Evolutionary conservation across 2,113 vertebrate genomes (phyloP).

Genomic region (Erythrocebus patas): DNA sequence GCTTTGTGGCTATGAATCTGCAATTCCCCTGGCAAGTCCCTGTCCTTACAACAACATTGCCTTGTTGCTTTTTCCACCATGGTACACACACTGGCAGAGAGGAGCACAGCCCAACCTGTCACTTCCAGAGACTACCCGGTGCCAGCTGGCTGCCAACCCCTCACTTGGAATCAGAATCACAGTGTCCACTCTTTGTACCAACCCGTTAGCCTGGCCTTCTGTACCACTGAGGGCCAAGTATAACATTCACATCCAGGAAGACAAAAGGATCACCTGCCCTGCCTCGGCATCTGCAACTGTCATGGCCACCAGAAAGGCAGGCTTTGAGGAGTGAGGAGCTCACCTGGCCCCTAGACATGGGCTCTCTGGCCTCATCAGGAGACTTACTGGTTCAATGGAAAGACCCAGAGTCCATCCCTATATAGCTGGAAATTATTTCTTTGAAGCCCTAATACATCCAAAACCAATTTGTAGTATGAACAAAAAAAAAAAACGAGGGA

Average conservation of each 20-base stretch:
- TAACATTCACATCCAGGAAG: background rate
- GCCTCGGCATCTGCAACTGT: background rate
- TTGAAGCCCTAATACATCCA: background rate
- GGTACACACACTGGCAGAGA: background rate
- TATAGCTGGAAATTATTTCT: background rate
- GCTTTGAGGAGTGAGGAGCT: background rate
- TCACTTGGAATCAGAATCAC: rapidly evolving
- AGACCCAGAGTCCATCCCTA: background rate
- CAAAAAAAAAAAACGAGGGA: background rate
- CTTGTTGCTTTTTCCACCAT: rapidly evolving
- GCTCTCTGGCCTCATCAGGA: background rate
- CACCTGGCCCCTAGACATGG: background rate
- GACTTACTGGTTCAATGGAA: background rate
- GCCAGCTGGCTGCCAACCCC: background rate
- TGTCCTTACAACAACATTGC: background rate
- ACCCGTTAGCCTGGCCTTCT: background rate
- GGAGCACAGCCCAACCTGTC: rapidly evolving
- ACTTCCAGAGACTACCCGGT: background rate
- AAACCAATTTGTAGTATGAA: background rate
- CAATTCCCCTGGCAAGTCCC: background rate
- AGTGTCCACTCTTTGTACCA: background rate
- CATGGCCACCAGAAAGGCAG: background rate
- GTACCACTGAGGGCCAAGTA: background rate
- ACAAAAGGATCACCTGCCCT: background rate
- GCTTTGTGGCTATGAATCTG: background rate